Conservation (phyloP, 2,888 invertebrate genomes). For the Amblyjoppa fuscipennis region DNA sequence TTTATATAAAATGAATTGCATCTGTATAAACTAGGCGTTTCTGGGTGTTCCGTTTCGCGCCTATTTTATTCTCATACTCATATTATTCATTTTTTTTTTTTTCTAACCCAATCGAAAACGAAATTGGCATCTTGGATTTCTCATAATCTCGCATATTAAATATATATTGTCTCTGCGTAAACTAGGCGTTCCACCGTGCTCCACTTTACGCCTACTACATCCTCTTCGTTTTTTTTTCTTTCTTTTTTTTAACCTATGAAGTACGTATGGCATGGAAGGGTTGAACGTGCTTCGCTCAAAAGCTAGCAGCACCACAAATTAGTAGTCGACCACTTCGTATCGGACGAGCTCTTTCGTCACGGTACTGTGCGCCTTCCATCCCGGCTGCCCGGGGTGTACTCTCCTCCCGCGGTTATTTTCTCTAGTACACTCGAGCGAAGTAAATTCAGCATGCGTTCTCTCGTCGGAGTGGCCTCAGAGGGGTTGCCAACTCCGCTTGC, state of each 20-base stretch:
- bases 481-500: slow-evolving; percentile 56
- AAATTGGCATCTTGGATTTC: neutral
- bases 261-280: slow-evolving; percentile 34
- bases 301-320: slow-evolving; percentile 53
- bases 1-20: neutral
- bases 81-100: neutral
- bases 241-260: slow-evolving; percentile 22
- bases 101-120: neutral
- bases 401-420: slow-evolving; percentile 55
- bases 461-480: slow-evolving; percentile 66
- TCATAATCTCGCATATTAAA: neutral
- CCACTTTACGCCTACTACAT: slow-evolving; percentile 28
- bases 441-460: slow-evolving; percentile 73
- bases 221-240: slow-evolving; percentile 19
- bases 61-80: slow-evolving; percentile 1
- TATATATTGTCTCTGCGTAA: neutral
- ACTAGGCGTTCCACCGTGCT: neutral
- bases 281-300: slow-evolving; percentile 41
- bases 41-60: slow-evolving; percentile 6
- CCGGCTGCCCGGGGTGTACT: slow-evolving; percentile 15
- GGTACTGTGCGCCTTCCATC: slow-evolving; percentile 29
- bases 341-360: slow-evolving; percentile 58
- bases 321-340: slow-evolving; percentile 60
- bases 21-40: neutral
- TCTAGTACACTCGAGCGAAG: slow-evolving; percentile 63